These are phyloP conservation scores for Ceratothoa steindachneri DNA, from an alignment of 2,888 invertebrate genomes.

Conservation along the genomic window DNA sequence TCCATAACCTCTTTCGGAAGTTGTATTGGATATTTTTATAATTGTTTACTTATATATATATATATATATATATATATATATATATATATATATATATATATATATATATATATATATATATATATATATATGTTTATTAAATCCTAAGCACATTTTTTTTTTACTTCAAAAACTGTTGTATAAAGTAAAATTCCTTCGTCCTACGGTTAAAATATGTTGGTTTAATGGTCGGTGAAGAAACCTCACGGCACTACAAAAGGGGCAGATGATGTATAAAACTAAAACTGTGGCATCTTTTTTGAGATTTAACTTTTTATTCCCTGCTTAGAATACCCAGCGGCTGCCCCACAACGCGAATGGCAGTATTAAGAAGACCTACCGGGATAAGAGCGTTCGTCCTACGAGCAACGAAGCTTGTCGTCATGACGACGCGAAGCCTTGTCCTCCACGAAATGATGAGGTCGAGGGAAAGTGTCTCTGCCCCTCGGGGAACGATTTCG, in stretches of 20 bases:
- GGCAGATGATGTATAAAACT: too few species aligned
- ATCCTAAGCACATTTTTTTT: neutral
- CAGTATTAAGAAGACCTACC: neutral
- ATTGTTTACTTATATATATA: too few species aligned
- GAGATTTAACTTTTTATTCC: neutral
- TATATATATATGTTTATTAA: neutral
- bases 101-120: neutral
- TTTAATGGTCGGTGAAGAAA: too few species aligned
- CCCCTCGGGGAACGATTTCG: neutral
- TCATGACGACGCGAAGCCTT: neutral
- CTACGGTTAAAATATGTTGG: too few species aligned
- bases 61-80: neutral
- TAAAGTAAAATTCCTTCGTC: too few species aligned
- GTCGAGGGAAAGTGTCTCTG: too few species aligned
- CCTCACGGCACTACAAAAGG: too few species aligned
- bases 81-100: neutral
- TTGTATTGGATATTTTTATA: neutral
- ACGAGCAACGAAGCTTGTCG: neutral
- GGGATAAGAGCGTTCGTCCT: neutral
- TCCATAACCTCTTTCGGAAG: too few species aligned
- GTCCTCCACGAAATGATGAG: neutral
- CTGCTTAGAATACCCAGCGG: neutral
- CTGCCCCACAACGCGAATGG: conserved; percentile 3
- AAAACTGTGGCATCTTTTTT: too few species aligned
- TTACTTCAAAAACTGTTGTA: too few species aligned